Evolutionary conservation across 1,140 invertebrate species (phyloP), one percentile per base, ranked within the genome.

Genomic region (Pollicipes pollicipes): DNA sequence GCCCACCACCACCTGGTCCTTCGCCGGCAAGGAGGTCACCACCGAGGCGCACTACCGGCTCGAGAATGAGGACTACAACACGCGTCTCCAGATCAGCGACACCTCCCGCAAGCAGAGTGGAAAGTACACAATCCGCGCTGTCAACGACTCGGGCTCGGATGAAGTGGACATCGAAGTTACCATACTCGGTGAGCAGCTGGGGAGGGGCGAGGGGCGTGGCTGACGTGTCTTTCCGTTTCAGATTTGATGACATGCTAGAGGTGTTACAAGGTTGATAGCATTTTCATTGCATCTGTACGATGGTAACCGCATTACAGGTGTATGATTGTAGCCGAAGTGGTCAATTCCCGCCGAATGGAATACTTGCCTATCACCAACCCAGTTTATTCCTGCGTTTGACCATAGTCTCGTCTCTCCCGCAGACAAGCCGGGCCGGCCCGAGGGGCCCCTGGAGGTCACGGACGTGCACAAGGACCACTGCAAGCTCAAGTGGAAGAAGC

Each of bases 401-500:
- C n/a, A n/a, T n/a, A n/a, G n/a, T n/a, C n/a, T n/a, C n/a, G n/a
- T 58, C 21, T 17, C 21, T 24, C 45, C 76, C 70, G 66, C 81
- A 87, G 95, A 97, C 77, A 97, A 95, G 78, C 97, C 97, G 70
- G 88, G 88, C 64, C 89, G 90, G 76, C 96, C 96, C 0, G 91
- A 96, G 82, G 95, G 94, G 66, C 95, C 95, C 1, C 78, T 98
- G 0, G 91, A 95, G 79, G 91, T 96, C 4, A 86, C 84, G 0
- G 93, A 97, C 78, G 86, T 98, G 0, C 91, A 95, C 77, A 97
- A 96, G 72, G 94, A 97, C 77, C 91, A 92, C 31, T 94, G 91
- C 77, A 98, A 94, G 77, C 81, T 99, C 8, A 88, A 90, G 75
- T 99, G 97, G 97, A 90, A 91, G 27, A 91, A 92, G 77, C 92